A percentile compares a stretch with the other conserved stretches of the same genome.
Conservation (phyloP, 2,113 vertebrate species). For the Perca schrenkii region DNA sequence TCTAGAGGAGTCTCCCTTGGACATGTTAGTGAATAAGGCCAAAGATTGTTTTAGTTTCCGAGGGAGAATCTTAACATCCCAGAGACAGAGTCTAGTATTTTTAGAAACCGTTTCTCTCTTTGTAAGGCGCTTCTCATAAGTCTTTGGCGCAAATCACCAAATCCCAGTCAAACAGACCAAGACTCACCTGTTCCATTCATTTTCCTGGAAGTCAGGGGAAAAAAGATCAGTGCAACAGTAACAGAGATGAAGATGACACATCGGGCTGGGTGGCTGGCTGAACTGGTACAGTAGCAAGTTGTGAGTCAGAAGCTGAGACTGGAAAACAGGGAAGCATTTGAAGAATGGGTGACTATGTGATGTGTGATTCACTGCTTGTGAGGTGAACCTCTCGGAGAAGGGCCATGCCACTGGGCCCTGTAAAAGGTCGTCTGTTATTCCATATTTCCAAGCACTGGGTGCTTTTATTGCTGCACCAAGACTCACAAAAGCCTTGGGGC, state of each 20-base stretch:
- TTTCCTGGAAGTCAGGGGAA: slow-evolving; percentile 66
- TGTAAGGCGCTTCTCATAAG: slow-evolving; percentile 53
- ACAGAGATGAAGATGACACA: slow-evolving; percentile 63
- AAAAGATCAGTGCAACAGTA: slow-evolving; percentile 58
- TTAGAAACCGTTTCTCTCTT: slow-evolving; percentile 57
- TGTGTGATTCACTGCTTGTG: slow-evolving; percentile 64
- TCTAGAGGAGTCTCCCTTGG: slow-evolving; percentile 23
- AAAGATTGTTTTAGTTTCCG: slow-evolving; percentile 69
- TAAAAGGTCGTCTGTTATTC: slow-evolving; percentile 79
- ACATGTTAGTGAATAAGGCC: slow-evolving; percentile 45
- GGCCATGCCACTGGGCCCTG: slow-evolving; percentile 65
- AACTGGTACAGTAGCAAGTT: slow-evolving; percentile 60
- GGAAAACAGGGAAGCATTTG: slow-evolving; percentile 69
- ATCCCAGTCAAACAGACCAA: slow-evolving; percentile 71
- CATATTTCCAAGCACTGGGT: slow-evolving; percentile 79
- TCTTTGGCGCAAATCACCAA: slow-evolving; percentile 56
- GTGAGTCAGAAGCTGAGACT: slow-evolving; percentile 66
- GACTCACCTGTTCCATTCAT: slow-evolving; percentile 73
- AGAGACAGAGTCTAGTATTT: slow-evolving; percentile 58
- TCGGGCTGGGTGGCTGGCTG: slow-evolving; percentile 50
- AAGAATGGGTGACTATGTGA: slow-evolving; percentile 73
- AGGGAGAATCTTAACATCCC: slow-evolving; percentile 48
- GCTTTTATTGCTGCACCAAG: slow-evolving; percentile 78
- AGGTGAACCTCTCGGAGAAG: slow-evolving; percentile 59
- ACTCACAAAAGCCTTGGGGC: slow-evolving; percentile 73